These are phyloP conservation scores for Pollenia angustigena DNA, from an alignment of 2,888 invertebrate species.

Conservation along the genomic window DNA sequence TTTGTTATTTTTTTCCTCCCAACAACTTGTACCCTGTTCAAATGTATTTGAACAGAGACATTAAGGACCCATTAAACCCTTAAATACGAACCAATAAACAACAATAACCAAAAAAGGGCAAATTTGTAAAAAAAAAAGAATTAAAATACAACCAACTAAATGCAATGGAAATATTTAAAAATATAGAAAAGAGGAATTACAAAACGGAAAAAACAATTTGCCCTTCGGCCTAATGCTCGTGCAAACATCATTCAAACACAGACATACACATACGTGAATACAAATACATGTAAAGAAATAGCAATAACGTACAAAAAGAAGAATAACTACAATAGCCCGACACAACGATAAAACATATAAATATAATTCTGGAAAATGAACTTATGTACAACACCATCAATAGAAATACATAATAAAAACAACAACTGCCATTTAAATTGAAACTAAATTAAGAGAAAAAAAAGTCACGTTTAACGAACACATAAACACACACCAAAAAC, in stretches of 20 bases:
- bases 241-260: neutral
- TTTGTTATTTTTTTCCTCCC: neutral
- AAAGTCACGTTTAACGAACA: conserved; percentile 62
- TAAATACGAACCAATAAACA: conserved; percentile 57
- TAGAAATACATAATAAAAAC: conserved; percentile 19
- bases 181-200: conserved; percentile 10
- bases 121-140: conserved; percentile 11
- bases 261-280: neutral
- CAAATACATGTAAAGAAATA: neutral
- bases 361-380: conserved; percentile 40
- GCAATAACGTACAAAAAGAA: neutral
- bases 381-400: conserved; percentile 22
- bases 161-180: conserved; percentile 42
- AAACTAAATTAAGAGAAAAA: conserved; percentile 76
- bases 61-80: conserved; percentile 58
- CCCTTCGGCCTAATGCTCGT: conserved; percentile 25
- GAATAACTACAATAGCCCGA: neutral
- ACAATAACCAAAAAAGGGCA: conserved; percentile 23
- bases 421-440: conserved; percentile 72
- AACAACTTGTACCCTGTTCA: too few relatives aligned
- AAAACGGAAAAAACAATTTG: conserved; percentile 44
- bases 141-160: conserved; percentile 13
- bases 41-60: conserved; percentile 16
- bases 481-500: neutral
- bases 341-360: conserved; percentile 35